Evolutionary conservation across 2,113 vertebrate species (phyloP).

Genomic region (Megaptera novaeangliae): DNA sequence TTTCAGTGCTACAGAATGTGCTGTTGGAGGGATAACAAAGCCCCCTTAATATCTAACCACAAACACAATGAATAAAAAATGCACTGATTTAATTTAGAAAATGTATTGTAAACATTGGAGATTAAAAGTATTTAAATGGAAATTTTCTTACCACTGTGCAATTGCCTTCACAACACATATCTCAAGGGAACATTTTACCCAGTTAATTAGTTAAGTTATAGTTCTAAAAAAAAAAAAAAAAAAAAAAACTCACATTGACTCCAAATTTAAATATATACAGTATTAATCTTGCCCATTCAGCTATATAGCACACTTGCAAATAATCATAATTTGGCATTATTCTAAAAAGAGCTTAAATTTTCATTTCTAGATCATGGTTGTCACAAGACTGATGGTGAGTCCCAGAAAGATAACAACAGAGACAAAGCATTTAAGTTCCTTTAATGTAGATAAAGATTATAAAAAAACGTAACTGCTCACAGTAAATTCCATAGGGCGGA

Average conservation of each 20-base stretch:
- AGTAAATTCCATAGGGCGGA: neutral
- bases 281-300: neutral
- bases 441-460: neutral
- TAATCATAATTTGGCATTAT: neutral
- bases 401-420: neutral
- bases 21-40: neutral
- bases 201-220: neutral
- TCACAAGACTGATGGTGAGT: neutral
- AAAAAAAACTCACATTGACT: neutral
- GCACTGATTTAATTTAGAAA: neutral
- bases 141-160: neutral
- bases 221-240: neutral
- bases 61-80: neutral
- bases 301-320: neutral
- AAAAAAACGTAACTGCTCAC: neutral
- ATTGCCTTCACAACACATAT: neutral
- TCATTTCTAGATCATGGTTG: neutral
- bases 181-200: neutral
- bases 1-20: neutral
- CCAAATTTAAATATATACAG: neutral
- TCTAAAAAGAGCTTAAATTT: neutral
- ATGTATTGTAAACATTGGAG: neutral
- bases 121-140: conserved; percentile 12
- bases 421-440: neutral
- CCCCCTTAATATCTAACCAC: neutral